Evolutionary conservation across 2,888 invertebrate genomes (phyloP).

Genomic region (Ametastegia equiseti): DNA sequence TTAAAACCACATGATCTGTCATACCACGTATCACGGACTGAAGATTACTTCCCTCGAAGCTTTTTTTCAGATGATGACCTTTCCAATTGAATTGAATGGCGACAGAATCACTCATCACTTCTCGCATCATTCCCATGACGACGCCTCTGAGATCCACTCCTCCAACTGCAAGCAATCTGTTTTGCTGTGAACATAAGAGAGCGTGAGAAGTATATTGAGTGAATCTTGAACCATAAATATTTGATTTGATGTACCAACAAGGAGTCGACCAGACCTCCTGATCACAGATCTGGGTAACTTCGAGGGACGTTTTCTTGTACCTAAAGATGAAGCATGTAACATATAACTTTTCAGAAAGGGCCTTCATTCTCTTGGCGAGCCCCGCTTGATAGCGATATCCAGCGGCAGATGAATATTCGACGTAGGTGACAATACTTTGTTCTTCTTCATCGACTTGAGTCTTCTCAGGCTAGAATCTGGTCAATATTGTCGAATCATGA

Average conservation of each 20-base stretch:
- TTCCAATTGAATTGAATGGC: not conserved
- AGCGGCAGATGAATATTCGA: too few species aligned
- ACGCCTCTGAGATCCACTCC: not conserved
- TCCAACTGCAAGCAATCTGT: not conserved
- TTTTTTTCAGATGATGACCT: not conserved
- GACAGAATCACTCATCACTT: not conserved
- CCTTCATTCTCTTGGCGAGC: too few species aligned
- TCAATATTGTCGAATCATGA: too few species aligned
- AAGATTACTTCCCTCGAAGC: not conserved
- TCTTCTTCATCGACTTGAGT: too few species aligned
- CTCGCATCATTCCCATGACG: conserved; percentile 11
- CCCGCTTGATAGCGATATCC: too few species aligned
- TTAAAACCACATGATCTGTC: not conserved
- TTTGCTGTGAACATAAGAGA: not conserved
- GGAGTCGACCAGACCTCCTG: too few species aligned
- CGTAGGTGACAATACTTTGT: too few species aligned
- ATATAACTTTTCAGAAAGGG: too few species aligned
- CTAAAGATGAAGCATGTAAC: not conserved
- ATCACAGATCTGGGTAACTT: too few species aligned
- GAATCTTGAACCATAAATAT: too few species aligned
- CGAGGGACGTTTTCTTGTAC: not conserved
- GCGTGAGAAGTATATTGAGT: not conserved
- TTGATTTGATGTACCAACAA: too few species aligned
- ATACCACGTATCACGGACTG: not conserved
- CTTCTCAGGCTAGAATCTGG: too few species aligned